Evolutionary conservation across 2,888 invertebrate species (phyloP).

Genomic region (Biston stratarius): DNA sequence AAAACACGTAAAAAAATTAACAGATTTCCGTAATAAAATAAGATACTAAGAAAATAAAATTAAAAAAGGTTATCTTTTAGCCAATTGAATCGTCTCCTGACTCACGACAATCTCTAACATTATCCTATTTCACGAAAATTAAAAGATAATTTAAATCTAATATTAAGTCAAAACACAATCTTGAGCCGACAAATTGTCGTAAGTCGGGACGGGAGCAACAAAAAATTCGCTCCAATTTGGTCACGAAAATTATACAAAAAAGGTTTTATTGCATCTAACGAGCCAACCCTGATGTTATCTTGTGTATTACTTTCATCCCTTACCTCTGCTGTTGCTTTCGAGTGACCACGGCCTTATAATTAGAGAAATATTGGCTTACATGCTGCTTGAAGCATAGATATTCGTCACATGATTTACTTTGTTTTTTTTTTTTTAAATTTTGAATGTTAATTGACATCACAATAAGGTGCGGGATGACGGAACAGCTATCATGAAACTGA

Average conservation of each 20-base stretch:
- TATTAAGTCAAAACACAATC: conserved; percentile 55
- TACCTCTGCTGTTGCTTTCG: conserved; percentile 67
- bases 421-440: no score
- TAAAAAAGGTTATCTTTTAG: neutral
- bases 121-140: conserved; percentile 30
- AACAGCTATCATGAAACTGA: no score
- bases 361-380: conserved; percentile 66
- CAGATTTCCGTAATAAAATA: neutral
- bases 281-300: conserved; percentile 79
- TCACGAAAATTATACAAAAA: conserved; percentile 64
- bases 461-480: no score
- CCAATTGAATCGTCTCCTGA: neutral
- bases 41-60: neutral
- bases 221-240: conserved; percentile 79
- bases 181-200: conserved; percentile 76
- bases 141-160: conserved; percentile 39
- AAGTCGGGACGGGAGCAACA: conserved; percentile 71
- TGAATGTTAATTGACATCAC: neutral
- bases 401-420: neutral
- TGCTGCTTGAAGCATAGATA: conserved; percentile 32
- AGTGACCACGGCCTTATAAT: conserved; percentile 77
- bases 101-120: neutral
- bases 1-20: neutral
- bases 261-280: conserved; percentile 80
- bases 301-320: conserved; percentile 83